Evolutionary conservation across 37 sponge, comb jelly and placozoan genomes (phyloP).

Genomic region (Beroe ovata): DNA sequence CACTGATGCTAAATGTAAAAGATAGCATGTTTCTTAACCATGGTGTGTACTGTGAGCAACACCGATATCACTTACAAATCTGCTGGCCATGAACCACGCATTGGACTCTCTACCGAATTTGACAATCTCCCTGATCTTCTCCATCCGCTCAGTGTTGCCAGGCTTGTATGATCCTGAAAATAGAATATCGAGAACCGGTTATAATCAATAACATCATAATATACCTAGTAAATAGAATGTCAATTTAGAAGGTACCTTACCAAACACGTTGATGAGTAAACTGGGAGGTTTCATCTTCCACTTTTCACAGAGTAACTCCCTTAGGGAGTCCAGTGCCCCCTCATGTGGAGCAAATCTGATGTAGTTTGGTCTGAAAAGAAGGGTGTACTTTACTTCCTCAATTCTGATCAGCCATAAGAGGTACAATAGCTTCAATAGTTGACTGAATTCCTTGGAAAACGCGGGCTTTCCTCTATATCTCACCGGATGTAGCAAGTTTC

Average conservation of each 20-base stretch:
- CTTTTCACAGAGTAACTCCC: background rate
- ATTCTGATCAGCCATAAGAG: too few relatives aligned
- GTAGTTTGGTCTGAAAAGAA: background rate
- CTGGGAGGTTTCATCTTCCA: background rate
- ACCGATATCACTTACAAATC: background rate
- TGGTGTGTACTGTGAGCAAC: too few relatives aligned
- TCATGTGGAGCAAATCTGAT: background rate
- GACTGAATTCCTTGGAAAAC: too few relatives aligned
- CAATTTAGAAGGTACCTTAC: background rate
- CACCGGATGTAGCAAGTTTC: constrained; percentile 39
- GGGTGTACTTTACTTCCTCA: too few relatives aligned
- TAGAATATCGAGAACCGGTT: background rate
- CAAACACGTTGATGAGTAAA: constrained; percentile 15
- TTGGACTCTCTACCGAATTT: background rate
- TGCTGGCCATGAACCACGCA: constrained; percentile 24
- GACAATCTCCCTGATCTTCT: constrained; percentile 4
- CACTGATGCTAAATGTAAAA: too few relatives aligned
- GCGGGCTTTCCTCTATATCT: too few relatives aligned
- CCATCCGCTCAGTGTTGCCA: background rate
- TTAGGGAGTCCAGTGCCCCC: background rate
- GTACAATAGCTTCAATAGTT: too few relatives aligned
- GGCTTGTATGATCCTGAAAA: background rate
- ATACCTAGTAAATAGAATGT: background rate
- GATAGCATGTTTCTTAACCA: too few relatives aligned
- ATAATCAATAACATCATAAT: background rate